Conservation (phyloP, 2,113 vertebrate genomes). For the Reinhardtius hippoglossoides region DNA sequence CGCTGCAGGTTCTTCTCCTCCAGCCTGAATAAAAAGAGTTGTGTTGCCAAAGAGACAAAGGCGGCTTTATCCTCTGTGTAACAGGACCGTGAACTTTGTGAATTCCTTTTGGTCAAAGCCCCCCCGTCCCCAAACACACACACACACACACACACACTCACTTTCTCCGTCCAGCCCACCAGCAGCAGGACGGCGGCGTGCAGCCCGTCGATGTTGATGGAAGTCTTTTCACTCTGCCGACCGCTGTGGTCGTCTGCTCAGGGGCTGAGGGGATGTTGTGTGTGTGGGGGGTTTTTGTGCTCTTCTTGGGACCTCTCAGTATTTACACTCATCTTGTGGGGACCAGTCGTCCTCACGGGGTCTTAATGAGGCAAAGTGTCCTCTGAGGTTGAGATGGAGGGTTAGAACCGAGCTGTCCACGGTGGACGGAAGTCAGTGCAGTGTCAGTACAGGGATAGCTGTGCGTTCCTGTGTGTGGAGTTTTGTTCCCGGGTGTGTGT, state of each 20-base stretch:
- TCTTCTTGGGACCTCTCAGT: neutral
- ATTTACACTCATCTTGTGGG: neutral
- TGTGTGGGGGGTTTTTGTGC: slow-evolving; percentile 33
- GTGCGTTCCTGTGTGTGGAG: slow-evolving; percentile 9
- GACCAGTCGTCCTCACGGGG: neutral
- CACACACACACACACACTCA: slow-evolving; percentile 25
- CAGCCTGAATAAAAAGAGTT: slow-evolving; percentile 80
- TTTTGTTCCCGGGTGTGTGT: neutral
- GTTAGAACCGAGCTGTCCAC: neutral
- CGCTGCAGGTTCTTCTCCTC: slow-evolving; percentile 76
- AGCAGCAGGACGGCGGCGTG: neutral
- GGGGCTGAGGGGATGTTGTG: slow-evolving; percentile 15
- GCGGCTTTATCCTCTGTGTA: slow-evolving; percentile 88
- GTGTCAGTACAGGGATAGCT: neutral
- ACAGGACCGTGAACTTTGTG: slow-evolving; percentile 88
- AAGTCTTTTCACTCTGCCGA: neutral
- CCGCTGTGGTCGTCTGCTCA: neutral
- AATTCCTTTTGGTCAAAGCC: slow-evolving; percentile 57
- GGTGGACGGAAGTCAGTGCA: neutral
- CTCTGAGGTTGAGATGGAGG: neutral
- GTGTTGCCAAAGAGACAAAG: slow-evolving; percentile 89
- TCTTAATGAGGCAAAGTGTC: neutral
- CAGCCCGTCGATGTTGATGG: neutral
- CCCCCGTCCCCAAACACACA: slow-evolving; percentile 13
- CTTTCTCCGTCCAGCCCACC: slow-evolving; percentile 8